Evolutionary conservation across 2,797 vertebrate species (phyloP).

Genomic region (Mus spretus): DNA sequence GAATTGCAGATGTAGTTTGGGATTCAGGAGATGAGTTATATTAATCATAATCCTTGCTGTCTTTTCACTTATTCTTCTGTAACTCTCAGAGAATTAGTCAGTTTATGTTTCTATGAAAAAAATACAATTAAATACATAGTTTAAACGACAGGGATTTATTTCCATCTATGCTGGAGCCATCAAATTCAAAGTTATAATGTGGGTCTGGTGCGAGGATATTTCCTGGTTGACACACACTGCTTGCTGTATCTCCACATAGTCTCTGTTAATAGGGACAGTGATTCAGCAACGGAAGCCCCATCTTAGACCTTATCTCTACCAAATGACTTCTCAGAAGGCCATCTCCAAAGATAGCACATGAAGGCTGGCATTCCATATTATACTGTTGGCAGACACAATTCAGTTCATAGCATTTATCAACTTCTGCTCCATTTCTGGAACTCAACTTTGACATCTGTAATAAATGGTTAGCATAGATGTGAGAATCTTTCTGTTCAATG

Average conservation of each 20-base stretch:
- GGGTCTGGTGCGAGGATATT: not conserved
- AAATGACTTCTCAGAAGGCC: not conserved
- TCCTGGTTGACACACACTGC: not conserved
- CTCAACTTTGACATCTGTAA: not conserved
- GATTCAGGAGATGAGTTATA: not conserved
- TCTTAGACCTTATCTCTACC: not conserved
- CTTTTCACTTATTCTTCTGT: not conserved
- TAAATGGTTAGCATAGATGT: not conserved
- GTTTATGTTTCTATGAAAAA: not conserved
- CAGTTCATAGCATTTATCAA: not conserved
- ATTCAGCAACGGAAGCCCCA: not conserved
- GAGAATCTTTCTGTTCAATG: conserved; percentile 59
- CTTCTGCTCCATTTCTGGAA: not conserved
- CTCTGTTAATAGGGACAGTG: not conserved
- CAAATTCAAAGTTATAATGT: not conserved
- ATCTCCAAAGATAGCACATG: not conserved
- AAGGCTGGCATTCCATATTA: not conserved
- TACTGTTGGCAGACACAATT: not conserved
- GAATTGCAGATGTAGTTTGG: not conserved
- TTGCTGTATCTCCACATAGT: not conserved
- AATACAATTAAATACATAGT: not conserved
- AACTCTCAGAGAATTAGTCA: not conserved
- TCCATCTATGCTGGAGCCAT: not conserved
- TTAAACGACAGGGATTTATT: not conserved
- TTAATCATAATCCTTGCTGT: not conserved